phyloP scores from a whole-genome alignment of 53 echinoderm and acorn worm species.

The Echinarachnius parma region DNA sequence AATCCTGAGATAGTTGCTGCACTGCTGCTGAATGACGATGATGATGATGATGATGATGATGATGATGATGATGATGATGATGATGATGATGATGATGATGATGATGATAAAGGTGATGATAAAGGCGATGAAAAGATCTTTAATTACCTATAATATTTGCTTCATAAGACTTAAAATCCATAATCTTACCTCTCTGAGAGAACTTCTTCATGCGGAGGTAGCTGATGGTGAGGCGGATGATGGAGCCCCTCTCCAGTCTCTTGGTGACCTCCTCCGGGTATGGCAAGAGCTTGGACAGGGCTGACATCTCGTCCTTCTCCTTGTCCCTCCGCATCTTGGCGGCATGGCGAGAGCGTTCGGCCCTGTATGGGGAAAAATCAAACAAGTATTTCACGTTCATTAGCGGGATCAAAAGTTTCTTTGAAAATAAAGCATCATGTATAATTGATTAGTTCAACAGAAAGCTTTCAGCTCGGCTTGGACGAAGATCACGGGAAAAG shows the following conservation, averaged over 20 bases:
- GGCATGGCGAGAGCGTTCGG: slow-evolving; percentile 95
- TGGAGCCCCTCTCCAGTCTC: slow-evolving; percentile 91
- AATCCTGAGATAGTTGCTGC: neutral
- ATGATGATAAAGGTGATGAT: too few species aligned
- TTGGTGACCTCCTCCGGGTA: slow-evolving; percentile 92
- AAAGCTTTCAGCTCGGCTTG: too few species aligned
- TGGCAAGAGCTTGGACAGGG: slow-evolving; percentile 90
- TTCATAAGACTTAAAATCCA: neutral
- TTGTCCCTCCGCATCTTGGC: slow-evolving; percentile 99
- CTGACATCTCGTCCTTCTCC: slow-evolving; percentile 91
- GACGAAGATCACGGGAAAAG: too few species aligned
- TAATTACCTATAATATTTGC: neutral
- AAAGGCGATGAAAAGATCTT: too few species aligned
- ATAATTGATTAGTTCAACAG: too few species aligned
- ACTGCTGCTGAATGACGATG: neutral
- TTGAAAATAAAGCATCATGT: too few species aligned
- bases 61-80: neutral
- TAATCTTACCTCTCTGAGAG: slow-evolving; percentile 75
- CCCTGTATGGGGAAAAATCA: slow-evolving; percentile 48
- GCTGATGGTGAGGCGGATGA: slow-evolving; percentile 92
- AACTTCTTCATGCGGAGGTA: slow-evolving; percentile 99
- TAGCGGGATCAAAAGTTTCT: too few species aligned
- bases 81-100: too few species aligned
- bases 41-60: neutral
- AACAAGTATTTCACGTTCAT: too few species aligned